These are phyloP conservation scores for Drosophila villosipedis DNA, from an alignment of 2,888 invertebrate genomes.

Conservation along the genomic window DNA sequence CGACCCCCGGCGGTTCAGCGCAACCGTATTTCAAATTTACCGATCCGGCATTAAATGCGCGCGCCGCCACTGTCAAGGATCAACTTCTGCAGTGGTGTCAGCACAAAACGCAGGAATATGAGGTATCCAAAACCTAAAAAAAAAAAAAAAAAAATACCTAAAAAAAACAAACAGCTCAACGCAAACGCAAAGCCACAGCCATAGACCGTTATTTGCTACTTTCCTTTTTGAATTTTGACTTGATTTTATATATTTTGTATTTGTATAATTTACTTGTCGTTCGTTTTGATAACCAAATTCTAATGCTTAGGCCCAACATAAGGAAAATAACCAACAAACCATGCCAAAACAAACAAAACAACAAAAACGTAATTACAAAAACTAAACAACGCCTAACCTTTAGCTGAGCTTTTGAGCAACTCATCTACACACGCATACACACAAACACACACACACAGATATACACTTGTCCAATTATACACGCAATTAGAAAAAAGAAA, in stretches of 20 bases:
- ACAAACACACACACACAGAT: slow-evolving; percentile 30
- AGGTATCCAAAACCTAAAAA: slow-evolving; percentile 88
- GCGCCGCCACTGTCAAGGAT: slow-evolving; percentile 98
- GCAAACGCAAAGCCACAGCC: slow-evolving; percentile 56
- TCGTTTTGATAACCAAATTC: slow-evolving; percentile 50
- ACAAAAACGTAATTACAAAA: slow-evolving; percentile 36
- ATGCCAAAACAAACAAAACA: slow-evolving; percentile 23
- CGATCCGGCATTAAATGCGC: slow-evolving; percentile 94
- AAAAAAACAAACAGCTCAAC: slow-evolving; percentile 37
- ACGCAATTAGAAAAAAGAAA: slow-evolving; percentile 25
- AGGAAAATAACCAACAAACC: slow-evolving; percentile 33
- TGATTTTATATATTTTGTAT: slow-evolving; percentile 28
- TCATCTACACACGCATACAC: slow-evolving; percentile 38
- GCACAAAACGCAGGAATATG: slow-evolving; percentile 98
- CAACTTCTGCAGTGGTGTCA: slow-evolving; percentile 98
- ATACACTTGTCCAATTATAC: slow-evolving; percentile 25
- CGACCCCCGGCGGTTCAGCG: slow-evolving; percentile 86
- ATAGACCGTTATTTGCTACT: slow-evolving; percentile 44
- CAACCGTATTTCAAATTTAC: slow-evolving; percentile 96
- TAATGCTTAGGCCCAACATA: slow-evolving; percentile 52
- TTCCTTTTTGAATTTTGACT: slow-evolving; percentile 29
- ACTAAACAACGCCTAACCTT: slow-evolving; percentile 59
- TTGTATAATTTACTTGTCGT: slow-evolving; percentile 46
- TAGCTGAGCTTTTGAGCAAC: slow-evolving; percentile 61
- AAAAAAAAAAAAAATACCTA: slow-evolving; percentile 36